phyloP scores from a whole-genome alignment of 2,888 invertebrate genomes.

The Synergus gifuensis region DNA sequence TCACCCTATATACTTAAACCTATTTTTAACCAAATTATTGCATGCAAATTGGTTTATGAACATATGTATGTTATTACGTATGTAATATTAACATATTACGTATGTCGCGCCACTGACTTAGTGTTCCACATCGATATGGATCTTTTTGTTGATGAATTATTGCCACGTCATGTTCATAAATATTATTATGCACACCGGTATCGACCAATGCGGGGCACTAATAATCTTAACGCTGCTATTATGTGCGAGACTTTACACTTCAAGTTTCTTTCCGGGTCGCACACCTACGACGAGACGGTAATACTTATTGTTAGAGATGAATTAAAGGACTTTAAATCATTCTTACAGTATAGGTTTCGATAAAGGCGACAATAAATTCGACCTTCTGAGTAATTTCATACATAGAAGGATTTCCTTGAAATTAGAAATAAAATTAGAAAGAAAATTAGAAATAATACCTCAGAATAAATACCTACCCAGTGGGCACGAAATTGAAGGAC shows the following conservation, averaged over 20 bases:
- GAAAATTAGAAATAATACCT: too few relatives aligned
- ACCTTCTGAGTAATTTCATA: neutral
- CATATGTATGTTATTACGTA: too few relatives aligned
- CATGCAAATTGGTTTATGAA: too few relatives aligned
- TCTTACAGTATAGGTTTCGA: neutral
- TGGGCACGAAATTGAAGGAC: too few relatives aligned
- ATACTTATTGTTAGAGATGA: neutral
- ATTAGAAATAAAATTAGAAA: too few relatives aligned
- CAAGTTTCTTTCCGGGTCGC: constrained; percentile 24
- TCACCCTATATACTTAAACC: too few relatives aligned
- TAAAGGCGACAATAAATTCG: neutral
- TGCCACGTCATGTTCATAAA: neutral
- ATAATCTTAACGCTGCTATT: constrained; percentile 24
- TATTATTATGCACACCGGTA: constrained; percentile 7
- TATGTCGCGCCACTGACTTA: neutral
- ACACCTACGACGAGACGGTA: constrained; percentile 11
- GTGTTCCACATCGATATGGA: constrained; percentile 3
- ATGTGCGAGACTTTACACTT: constrained; percentile 14
- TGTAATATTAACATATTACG: too few relatives aligned
- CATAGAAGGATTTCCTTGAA: too few relatives aligned
- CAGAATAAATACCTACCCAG: too few relatives aligned
- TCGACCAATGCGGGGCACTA: constrained; percentile 10
- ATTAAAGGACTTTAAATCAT: constrained; percentile 23
- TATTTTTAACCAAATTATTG: too few relatives aligned
- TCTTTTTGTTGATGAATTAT: constrained; percentile 20